Conservation (phyloP, 2,797 vertebrate species). For the Apogon hyalosoma region DNA sequence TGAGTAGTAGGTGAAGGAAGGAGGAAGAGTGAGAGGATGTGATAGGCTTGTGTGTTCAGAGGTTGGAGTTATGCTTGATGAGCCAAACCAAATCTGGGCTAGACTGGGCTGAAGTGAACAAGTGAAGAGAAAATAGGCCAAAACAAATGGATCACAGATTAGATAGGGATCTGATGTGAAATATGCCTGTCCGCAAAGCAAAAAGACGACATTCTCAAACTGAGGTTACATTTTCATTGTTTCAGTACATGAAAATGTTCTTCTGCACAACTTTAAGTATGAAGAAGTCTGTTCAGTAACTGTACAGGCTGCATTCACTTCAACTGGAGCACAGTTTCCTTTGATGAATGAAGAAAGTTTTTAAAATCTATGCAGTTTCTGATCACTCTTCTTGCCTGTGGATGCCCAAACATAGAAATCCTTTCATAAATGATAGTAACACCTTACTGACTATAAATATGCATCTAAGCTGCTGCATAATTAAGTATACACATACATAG, state of each 20-base stretch:
- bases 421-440: too few species aligned
- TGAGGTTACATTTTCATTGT: constrained; percentile 19
- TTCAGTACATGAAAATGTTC: constrained; percentile 31
- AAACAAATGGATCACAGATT: constrained; percentile 59
- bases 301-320: background rate
- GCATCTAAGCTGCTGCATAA: too few species aligned
- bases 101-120: constrained; percentile 61
- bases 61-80: constrained; percentile 49
- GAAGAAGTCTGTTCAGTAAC: background rate
- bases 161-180: constrained; percentile 36
- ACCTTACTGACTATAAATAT: too few species aligned
- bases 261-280: background rate
- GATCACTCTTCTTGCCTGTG: too few species aligned
- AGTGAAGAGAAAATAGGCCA: constrained; percentile 63
- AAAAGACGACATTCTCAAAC: constrained; percentile 30
- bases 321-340: background rate
- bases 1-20: constrained; percentile 14
- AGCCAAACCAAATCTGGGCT: constrained; percentile 70
- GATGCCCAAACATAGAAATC: too few species aligned
- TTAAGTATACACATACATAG: too few species aligned
- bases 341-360: too few species aligned
- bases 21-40: constrained; percentile 42
- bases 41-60: constrained; percentile 42
- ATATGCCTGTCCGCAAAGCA: constrained; percentile 31
- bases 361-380: too few species aligned